Evolutionary conservation across 1,140 invertebrate genomes (phyloP), one percentile per base, ranked within the genome.

Genomic region (Halesus radiatus): DNA sequence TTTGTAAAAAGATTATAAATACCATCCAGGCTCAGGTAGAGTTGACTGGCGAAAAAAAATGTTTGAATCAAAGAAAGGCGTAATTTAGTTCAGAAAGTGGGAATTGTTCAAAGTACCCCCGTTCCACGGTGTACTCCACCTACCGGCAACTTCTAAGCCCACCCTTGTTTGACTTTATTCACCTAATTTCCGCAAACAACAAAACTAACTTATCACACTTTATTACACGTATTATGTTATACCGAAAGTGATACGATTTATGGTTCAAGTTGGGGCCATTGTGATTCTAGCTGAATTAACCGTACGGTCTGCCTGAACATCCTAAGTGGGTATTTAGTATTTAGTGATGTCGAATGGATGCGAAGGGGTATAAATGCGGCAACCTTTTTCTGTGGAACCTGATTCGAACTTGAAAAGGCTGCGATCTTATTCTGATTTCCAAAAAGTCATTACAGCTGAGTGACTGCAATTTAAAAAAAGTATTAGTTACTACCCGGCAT

Each of bases 151-250:
- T 78, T 78, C n/a, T 76, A 76, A 76, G 60, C 79, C 64, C 45
- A 56, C 64, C 73, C 62, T 74, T 76, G 75, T 78, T 78, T 78
- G 66, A 73, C 68, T 81, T 81, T 78, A 81, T 81, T 76, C 75
- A 20, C 53, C 62, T 77, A 78, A 81, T 81, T 81, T 81, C 66
- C 68, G 68, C 50, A 52, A 72, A 72, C 68, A 72, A 72, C 68
- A 53, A 18, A 72, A 23, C 68, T 72, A 72, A 72, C 68, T 72
- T 72, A 72, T 72, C 68, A 15, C 68, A 52, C 68, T 72, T 72
- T 72, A 72, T 72, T 72, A 72, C 68, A 53, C 26, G 68, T 72
- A 72, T 72, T 72, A 72, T 72, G 68, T 72, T 72, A 72, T 53
- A 52, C 68, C 68, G 50, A 72, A 60, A 72, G 50, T 72, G 68